A percentile compares a stretch with the other conserved stretches of the same genome.
phyloP scores from a whole-genome alignment of 2,888 invertebrate species.

The Mamestra brassicae region DNA sequence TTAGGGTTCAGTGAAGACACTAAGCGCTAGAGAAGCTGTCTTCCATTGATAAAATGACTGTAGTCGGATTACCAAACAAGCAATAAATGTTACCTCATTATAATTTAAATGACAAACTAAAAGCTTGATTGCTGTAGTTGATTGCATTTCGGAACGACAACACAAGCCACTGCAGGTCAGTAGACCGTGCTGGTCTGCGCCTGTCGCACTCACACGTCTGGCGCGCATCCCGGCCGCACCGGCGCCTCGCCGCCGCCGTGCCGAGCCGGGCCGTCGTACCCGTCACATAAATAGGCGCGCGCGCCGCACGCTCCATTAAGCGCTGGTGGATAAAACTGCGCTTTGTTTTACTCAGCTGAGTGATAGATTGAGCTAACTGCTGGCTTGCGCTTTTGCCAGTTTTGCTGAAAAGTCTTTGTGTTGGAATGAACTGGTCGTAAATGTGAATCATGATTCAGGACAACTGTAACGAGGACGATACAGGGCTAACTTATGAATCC shows the following conservation, averaged over 20 bases:
- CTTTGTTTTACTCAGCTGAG: not conserved
- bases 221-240: conserved; percentile 12
- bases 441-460: not conserved
- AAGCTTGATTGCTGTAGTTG: not conserved
- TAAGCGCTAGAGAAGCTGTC: too few relatives aligned
- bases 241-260: not conserved
- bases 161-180: conserved; percentile 2
- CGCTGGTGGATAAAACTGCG: not conserved
- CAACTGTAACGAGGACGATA: not conserved
- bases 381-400: not conserved
- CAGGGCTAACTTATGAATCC: not conserved
- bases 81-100: too few relatives aligned
- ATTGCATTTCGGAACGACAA: not conserved
- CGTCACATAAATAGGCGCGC: conserved; percentile 15
- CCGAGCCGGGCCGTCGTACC: not conserved
- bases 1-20: too few relatives aligned
- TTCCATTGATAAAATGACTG: too few relatives aligned
- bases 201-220: not conserved
- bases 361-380: not conserved
- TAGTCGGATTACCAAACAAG: too few relatives aligned
- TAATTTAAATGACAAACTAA: not conserved
- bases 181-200: not conserved
- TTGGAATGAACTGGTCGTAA: not conserved
- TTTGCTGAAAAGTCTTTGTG: not conserved
- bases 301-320: conserved; percentile 17